phyloP scores from a whole-genome alignment of 2,113 vertebrate species.

The Stercorarius parasiticus region DNA sequence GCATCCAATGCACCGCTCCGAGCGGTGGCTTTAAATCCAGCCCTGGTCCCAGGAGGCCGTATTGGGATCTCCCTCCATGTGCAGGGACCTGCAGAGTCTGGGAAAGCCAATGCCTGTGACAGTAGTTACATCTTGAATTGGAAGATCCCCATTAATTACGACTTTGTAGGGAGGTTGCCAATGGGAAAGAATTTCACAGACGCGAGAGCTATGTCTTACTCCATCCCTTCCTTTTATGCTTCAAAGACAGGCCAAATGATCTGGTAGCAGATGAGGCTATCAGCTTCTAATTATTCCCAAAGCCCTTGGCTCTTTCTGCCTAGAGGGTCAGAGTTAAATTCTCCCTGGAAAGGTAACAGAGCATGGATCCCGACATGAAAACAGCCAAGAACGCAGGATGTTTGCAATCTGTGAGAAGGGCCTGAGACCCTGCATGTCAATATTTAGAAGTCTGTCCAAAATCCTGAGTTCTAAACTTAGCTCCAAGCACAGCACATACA shows the following conservation, averaged over 20 bases:
- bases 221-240: neutral
- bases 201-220: neutral
- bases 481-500: neutral
- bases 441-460: constrained; percentile 18
- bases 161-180: neutral
- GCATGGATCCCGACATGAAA: neutral
- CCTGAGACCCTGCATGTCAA: neutral
- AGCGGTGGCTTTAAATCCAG: neutral
- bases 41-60: neutral
- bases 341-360: constrained; percentile 40
- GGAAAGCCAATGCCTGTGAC: neutral
- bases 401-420: constrained; percentile 12
- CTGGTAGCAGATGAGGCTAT: neutral
- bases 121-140: neutral
- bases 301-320: neutral
- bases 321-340: neutral
- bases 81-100: neutral
- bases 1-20: neutral
- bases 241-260: neutral
- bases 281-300: neutral
- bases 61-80: neutral
- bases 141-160: neutral
- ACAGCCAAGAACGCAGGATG: neutral
- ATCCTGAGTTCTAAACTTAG: neutral
- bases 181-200: constrained; percentile 1